Evolutionary conservation across 2,888 invertebrate genomes (phyloP).

Genomic region (Dione vanillae): DNA sequence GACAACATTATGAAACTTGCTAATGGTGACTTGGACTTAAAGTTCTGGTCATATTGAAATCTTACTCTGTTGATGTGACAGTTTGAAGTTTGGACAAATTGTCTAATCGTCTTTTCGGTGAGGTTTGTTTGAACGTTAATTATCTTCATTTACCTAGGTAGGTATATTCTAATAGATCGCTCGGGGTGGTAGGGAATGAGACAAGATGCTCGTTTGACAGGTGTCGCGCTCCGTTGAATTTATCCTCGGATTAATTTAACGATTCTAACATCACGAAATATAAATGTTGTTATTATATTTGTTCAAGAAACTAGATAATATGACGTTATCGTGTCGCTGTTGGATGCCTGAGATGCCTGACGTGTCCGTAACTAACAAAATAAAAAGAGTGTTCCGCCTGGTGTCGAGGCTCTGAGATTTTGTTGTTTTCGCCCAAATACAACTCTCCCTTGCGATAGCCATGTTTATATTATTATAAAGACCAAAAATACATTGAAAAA

Average conservation of each 20-base stretch:
- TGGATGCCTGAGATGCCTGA: neutral
- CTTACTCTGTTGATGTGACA: conserved; percentile 41
- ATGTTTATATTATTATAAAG: too few relatives aligned
- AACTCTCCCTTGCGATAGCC: too few relatives aligned
- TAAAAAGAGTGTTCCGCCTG: too few relatives aligned
- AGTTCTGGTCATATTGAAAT: conserved; percentile 28
- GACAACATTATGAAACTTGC: conserved; percentile 21
- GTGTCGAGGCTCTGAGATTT: too few relatives aligned
- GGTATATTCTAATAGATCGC: conserved; percentile 25
- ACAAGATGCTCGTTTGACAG: conserved; percentile 70
- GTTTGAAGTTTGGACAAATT: conserved; percentile 62
- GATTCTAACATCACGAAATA: conserved; percentile 18
- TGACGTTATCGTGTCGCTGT: neutral
- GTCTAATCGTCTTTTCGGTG: conserved; percentile 64
- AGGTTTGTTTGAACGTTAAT: conserved; percentile 74
- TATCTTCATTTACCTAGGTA: conserved; percentile 68
- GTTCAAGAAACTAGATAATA: neutral
- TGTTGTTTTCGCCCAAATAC: too few relatives aligned
- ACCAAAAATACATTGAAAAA: too few relatives aligned
- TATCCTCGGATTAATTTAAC: conserved; percentile 71
- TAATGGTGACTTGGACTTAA: conserved; percentile 19
- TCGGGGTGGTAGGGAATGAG: conserved; percentile 57
- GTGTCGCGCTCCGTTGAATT: conserved; percentile 74
- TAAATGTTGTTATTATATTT: conserved; percentile 5
- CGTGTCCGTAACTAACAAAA: neutral